Base-by-base conservation (phyloP, 2,888 invertebrate genomes). In the Opisthograptis luteolata region DNA sequence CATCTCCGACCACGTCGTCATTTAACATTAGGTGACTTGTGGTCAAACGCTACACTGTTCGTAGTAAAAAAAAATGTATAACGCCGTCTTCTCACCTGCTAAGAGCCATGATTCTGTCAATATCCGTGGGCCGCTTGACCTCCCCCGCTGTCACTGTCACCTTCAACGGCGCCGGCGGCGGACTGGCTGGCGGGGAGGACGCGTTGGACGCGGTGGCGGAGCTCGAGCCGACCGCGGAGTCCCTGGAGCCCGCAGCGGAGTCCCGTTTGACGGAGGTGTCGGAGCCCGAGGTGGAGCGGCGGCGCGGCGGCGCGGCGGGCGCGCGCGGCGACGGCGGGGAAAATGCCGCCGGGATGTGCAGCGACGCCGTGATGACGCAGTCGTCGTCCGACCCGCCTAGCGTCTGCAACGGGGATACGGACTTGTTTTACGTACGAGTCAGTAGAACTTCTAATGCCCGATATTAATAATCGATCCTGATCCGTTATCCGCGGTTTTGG, bases 291-390 rank as follows among this genome's bases (percentile, higher is more conserved):
- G 81, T 79, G 81, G 64, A 83, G 73, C 88, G 75, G 58, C 91
- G 61, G 62, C 84, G 73, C 3, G 85, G 81, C 0, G 76, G 82
- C 7, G 77, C 63, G 2, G 72, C 58, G 55, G 62, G 84, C 74
- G 58, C 58, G 44, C 60, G 59, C 1, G 87, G 75, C 36, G 79
- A 52, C 84, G 76, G 32, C 83, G 80, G 72, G 58, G 85, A 62
- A 53, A 77, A 88, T 20, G 87, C 77, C 58, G 92, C 93, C 3
- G 96, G 95, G 86, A 96, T 95, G 70, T 95, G 95, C 24, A 96
- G 91, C 58, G 95, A 96, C 0, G 96, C 96, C 0, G 95, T 96
- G 66, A 96, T 95, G 45, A 95, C 93, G 59, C 93, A 93, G 72
- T 92, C 91, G 71, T 92, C 91, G 91, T 93, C 62, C 84, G 95